Evolutionary conservation across 2,113 vertebrate genomes (phyloP).

Genomic region (Hypomesus transpacificus): DNA sequence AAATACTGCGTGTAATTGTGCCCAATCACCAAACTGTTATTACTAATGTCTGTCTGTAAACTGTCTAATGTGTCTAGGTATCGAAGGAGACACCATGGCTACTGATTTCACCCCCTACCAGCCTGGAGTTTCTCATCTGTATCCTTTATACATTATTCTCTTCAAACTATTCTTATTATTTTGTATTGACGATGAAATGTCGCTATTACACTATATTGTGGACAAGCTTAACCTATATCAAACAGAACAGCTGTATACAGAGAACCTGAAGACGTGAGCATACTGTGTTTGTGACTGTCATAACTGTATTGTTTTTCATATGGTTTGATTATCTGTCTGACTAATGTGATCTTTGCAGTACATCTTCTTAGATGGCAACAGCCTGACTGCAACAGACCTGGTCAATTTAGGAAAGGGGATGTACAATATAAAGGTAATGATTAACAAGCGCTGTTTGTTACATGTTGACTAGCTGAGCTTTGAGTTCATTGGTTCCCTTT

Average conservation of each 20-base stretch:
- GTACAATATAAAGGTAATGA: slow-evolving; percentile 93
- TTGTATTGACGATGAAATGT: neutral
- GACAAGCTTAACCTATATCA: slow-evolving; percentile 38
- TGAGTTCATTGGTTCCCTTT: slow-evolving; percentile 20
- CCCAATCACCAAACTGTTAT: slow-evolving; percentile 17
- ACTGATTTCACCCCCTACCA: slow-evolving; percentile 89
- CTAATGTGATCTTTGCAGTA: slow-evolving; percentile 68
- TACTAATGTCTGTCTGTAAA: too few relatives aligned
- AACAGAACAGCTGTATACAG: slow-evolving; percentile 69
- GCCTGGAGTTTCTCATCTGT: slow-evolving; percentile 88
- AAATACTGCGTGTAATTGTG: slow-evolving; percentile 11
- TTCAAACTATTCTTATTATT: neutral
- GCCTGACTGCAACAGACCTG: slow-evolving; percentile 84
- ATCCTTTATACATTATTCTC: slow-evolving; percentile 75
- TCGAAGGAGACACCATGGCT: slow-evolving; percentile 92
- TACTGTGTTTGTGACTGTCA: neutral
- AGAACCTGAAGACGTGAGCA: slow-evolving; percentile 67
- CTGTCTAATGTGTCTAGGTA: slow-evolving; percentile 71
- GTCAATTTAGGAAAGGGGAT: slow-evolving; percentile 85
- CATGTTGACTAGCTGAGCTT: slow-evolving; percentile 29
- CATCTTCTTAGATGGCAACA: slow-evolving; percentile 86
- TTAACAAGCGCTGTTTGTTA: slow-evolving; percentile 21
- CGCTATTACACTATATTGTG: too few relatives aligned
- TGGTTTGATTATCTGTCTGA: neutral
- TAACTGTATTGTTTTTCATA: neutral